Base-by-base conservation (phyloP, 2,888 invertebrate species). In the Amiota communis region DNA sequence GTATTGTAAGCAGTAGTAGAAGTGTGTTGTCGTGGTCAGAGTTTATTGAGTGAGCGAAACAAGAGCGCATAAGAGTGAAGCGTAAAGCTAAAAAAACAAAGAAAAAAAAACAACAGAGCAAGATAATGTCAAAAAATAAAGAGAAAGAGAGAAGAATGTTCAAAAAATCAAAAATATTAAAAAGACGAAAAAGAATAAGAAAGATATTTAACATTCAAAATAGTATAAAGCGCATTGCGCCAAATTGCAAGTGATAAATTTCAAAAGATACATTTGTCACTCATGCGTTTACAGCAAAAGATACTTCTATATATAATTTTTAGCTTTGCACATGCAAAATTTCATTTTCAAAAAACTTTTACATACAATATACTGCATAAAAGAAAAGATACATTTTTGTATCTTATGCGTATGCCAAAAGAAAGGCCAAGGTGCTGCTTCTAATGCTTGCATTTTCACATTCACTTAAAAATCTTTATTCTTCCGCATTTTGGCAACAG, bases 91-190 rank as follows among this genome's bases (percentile, higher is more conserved):
- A 79, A 53, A 76, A 70, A 79, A 74, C 23, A 74, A 46, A 23
- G 49, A 15, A 74, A 48, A 61, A 67, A 70, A 72, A 73, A 77
- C 81, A 79, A 68, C 79, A 80, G 76, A 78, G 77, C 74, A 75
- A 48, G 23, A 20, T 71, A 72, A 72, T 36, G 59, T 20, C 49
- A 49, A 46, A 11, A 63, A 10, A 64, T 11, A 53, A 57, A 12
- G 23, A 56, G 48, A 9, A 65, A 53, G 74, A 65, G 59, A 8
- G 56, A 64, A 36, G 65, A 72, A 63, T 68, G 23, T n/a, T 53
- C 49, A 12, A 9, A 59, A 72, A 47, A 65, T 12, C 48, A 13
- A 48, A 15, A n/a, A n/a, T n/a, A 65, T 17, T 11, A 65, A 65
- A 47, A 15, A 48, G n/a, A 48, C 6, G 47, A 49, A 64, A 8